phyloP scores from a whole-genome alignment of 2,888 invertebrate genomes.

The Eupithecia insigniata region DNA sequence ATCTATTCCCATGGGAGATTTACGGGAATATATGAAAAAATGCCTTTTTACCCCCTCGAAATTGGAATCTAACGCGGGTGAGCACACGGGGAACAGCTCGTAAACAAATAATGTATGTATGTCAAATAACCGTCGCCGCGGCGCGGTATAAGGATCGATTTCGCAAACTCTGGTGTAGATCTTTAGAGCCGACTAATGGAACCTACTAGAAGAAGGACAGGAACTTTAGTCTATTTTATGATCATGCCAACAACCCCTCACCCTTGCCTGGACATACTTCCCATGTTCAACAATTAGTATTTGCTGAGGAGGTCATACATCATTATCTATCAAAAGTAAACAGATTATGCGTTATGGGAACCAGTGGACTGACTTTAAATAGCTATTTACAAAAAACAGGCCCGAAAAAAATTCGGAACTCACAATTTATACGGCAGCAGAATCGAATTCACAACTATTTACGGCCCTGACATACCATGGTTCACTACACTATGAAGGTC shows the following conservation, averaged over 20 bases:
- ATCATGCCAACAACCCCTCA: background rate
- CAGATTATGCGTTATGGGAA: background rate
- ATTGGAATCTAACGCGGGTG: too few species aligned
- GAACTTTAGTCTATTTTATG: background rate
- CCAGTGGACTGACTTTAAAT: background rate
- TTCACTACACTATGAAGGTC: background rate
- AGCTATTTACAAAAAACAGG: too few species aligned
- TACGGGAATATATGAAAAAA: too few species aligned
- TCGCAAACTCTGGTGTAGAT: background rate
- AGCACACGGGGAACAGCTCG: too few species aligned
- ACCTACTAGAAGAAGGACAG: background rate
- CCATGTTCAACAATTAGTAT: background rate
- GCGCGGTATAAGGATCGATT: background rate
- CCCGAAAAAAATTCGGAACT: background rate
- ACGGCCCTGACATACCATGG: background rate
- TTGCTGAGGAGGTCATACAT: background rate
- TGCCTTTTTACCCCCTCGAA: too few species aligned
- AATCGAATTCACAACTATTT: background rate
- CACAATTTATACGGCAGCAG: background rate
- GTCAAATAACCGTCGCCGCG: background rate
- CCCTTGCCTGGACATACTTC: too few species aligned
- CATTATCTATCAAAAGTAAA: background rate
- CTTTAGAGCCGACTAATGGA: background rate
- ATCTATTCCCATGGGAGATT: too few species aligned
- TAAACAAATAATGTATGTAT: background rate